A percentile compares a stretch with the other conserved stretches of the same genome.
Conservation (phyloP, 2,888 invertebrate species). For the Actias luna region DNA sequence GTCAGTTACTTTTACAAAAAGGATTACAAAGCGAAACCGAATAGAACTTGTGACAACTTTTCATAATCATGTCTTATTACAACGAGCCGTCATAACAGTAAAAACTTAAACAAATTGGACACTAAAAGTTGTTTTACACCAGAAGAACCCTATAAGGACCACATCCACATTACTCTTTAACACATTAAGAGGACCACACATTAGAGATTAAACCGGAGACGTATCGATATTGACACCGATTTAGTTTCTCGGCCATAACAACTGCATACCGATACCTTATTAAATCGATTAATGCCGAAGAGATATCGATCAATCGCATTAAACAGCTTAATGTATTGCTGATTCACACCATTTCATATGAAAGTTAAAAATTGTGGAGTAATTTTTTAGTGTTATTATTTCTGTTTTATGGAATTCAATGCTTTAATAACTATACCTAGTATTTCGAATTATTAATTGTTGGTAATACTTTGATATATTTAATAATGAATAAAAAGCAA, state of each 20-base stretch:
- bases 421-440: conserved; percentile 10
- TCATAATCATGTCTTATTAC: conserved; percentile 64
- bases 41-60: conserved; percentile 44
- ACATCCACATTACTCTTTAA: conserved; percentile 46
- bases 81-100: conserved; percentile 59
- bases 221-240: conserved; percentile 51
- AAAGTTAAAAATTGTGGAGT: conserved; percentile 30
- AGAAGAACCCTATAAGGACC: conserved; percentile 32
- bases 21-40: conserved; percentile 44
- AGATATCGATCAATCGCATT: conserved; percentile 58
- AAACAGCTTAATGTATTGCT: conserved; percentile 55
- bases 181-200: conserved; percentile 64
- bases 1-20: not conserved
- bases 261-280: conserved; percentile 53
- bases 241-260: conserved; percentile 49
- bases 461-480: not conserved
- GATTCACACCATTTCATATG: conserved; percentile 48
- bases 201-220: conserved; percentile 47
- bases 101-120: conserved; percentile 29
- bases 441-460: conserved; percentile 14
- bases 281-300: conserved; percentile 52
- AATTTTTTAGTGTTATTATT: conserved; percentile 16
- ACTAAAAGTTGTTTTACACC: conserved; percentile 25
- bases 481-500: not conserved
- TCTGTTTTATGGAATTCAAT: conserved; percentile 7